These are phyloP conservation scores for Chloroceryle amazona DNA, from an alignment of 2,797 vertebrate species.

Conservation along the genomic window DNA sequence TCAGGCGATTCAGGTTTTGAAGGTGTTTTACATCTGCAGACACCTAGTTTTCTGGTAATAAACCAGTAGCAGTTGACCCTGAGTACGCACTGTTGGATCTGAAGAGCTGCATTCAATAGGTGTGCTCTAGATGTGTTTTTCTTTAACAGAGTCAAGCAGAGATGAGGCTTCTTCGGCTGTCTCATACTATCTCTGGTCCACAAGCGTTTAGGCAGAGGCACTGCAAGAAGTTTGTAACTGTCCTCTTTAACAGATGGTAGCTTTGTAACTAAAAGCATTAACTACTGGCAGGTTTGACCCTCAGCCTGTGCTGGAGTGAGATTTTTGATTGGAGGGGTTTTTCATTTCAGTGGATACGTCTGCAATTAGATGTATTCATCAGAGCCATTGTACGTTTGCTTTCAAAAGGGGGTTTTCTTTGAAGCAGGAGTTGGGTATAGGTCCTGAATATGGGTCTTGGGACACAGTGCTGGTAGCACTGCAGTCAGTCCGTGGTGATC, in stretches of 20 bases:
- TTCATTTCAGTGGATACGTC: not conserved
- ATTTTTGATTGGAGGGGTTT: not conserved
- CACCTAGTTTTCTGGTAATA: not conserved
- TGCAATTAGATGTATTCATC: not conserved
- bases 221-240: not conserved
- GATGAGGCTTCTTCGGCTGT: not conserved
- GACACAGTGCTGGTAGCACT: not conserved
- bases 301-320: not conserved
- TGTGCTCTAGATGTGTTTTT: fast-evolving
- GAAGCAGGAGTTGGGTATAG: not conserved
- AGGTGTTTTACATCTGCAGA: not conserved
- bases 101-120: not conserved
- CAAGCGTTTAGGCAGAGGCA: not conserved
- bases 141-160: not conserved
- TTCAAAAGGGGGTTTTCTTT: not conserved
- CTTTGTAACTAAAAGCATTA: not conserved
- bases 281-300: not conserved
- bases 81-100: not conserved
- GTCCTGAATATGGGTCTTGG: not conserved
- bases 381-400: not conserved
- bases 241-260: not conserved
- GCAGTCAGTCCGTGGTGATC: too few relatives aligned
- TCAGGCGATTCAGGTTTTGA: not conserved
- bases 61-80: not conserved
- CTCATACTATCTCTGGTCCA: not conserved